phyloP scores from a whole-genome alignment of 2,797 vertebrate genomes.

The Poeciliopsis turneri region DNA sequence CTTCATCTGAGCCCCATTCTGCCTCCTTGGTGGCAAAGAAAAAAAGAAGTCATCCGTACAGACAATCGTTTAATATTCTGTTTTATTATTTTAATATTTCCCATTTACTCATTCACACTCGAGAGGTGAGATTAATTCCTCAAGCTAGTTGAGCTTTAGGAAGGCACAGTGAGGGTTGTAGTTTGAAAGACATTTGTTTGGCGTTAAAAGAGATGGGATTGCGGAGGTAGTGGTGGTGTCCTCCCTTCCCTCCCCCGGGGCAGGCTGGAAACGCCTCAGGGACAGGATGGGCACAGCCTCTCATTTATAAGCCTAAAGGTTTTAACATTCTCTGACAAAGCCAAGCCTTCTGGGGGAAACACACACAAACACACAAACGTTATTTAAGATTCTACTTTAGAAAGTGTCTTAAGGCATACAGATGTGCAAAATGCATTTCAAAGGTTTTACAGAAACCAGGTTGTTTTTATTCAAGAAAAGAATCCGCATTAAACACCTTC shows the following conservation, averaged over 20 bases:
- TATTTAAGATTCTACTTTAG: background rate
- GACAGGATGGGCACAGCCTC: conserved; percentile 65
- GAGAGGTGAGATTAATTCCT: background rate
- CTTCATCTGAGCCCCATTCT: background rate
- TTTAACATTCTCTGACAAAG: conserved; percentile 7
- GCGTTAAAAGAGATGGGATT: conserved; percentile 65
- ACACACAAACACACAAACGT: too few relatives aligned
- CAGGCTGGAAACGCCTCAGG: conserved; percentile 62
- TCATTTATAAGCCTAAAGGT: conserved; percentile 53
- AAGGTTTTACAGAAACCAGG: background rate
- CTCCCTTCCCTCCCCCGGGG: conserved; percentile 66
- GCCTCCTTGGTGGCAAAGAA: background rate
- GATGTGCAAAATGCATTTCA: too few relatives aligned
- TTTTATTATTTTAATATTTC: background rate
- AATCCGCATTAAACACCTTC: background rate
- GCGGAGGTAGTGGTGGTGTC: conserved; percentile 56
- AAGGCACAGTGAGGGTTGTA: conserved; percentile 25
- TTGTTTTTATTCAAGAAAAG: background rate
- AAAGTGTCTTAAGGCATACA: background rate
- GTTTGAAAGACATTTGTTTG: conserved; percentile 53
- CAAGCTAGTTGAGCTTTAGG: background rate
- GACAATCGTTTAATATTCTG: background rate
- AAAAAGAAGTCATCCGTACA: background rate
- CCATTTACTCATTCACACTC: conserved; percentile 3
- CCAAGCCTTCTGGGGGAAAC: background rate